Evolutionary conservation across 2,797 vertebrate species (phyloP).

Genomic region (Esox lucius): DNA sequence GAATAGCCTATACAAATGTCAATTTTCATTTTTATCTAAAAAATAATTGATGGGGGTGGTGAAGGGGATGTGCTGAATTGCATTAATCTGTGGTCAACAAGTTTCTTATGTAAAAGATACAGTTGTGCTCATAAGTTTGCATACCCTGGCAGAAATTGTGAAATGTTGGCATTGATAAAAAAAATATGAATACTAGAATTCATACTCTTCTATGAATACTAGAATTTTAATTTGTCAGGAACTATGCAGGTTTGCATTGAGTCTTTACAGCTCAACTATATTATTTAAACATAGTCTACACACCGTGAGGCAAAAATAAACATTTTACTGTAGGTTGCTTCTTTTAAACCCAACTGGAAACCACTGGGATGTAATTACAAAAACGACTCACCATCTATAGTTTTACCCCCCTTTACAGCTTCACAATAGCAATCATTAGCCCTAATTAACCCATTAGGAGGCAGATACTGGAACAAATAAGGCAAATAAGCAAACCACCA

Average conservation of each 20-base stretch:
- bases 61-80: too few relatives aligned
- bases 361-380: constrained; percentile 4
- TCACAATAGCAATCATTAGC: constrained; percentile 30
- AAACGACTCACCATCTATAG: constrained; percentile 22
- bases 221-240: too few relatives aligned
- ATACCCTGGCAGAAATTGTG: too few relatives aligned
- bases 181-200: too few relatives aligned
- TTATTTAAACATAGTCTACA: background rate
- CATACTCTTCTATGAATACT: too few relatives aligned
- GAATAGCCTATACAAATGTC: too few relatives aligned
- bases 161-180: too few relatives aligned
- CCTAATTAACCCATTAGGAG: constrained; percentile 41
- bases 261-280: background rate
- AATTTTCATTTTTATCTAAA: too few relatives aligned
- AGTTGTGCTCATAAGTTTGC: too few relatives aligned
- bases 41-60: too few relatives aligned
- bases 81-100: too few relatives aligned
- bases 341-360: background rate
- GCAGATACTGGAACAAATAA: constrained; percentile 38
- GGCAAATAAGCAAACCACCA: constrained; percentile 31
- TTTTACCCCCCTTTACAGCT: constrained; percentile 9
- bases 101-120: too few relatives aligned
- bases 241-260: background rate
- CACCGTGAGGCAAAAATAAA: background rate
- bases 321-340: background rate